Evolutionary conservation across 2,888 invertebrate species (phyloP).

Genomic region (Diarsia mendica): DNA sequence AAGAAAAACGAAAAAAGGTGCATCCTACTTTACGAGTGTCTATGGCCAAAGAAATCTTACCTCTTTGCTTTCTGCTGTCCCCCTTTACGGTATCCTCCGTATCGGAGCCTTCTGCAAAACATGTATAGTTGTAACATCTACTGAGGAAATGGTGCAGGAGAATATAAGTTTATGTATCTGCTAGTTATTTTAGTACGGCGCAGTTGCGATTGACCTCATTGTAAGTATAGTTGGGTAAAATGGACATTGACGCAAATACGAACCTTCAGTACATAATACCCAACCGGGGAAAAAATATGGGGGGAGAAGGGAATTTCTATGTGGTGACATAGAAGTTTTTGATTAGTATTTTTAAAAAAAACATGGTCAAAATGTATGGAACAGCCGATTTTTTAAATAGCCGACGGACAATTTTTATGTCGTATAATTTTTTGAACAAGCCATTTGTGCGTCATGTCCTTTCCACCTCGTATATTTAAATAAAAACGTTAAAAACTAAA

Average conservation of each 20-base stretch:
- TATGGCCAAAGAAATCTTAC: conserved; percentile 71
- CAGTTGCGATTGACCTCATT: conserved; percentile 52
- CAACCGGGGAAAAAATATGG: no score
- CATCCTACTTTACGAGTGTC: conserved; percentile 40
- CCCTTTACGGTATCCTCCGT: conserved; percentile 86
- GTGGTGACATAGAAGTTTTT: no score
- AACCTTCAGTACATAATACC: neutral
- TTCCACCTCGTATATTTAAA: neutral
- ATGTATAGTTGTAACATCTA: conserved; percentile 81
- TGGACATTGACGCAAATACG: neutral
- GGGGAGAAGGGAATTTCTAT: no score
- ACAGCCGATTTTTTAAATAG: neutral
- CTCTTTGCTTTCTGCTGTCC: conserved; percentile 84
- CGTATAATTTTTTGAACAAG: no score
- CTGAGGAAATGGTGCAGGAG: conserved; percentile 63
- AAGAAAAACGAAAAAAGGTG: conserved; percentile 43
- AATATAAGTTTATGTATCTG: conserved; percentile 39
- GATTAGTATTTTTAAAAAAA: no score
- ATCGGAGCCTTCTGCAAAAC: conserved; percentile 88
- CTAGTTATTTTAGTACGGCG: conserved; percentile 33
- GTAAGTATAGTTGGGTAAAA: neutral
- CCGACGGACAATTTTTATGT: neutral
- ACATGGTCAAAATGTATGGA: neutral
- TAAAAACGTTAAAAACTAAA: no score
- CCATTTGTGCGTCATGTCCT: neutral